Evolutionary conservation across 2,113 vertebrate genomes (phyloP).

Genomic region (Hystrix cristata): DNA sequence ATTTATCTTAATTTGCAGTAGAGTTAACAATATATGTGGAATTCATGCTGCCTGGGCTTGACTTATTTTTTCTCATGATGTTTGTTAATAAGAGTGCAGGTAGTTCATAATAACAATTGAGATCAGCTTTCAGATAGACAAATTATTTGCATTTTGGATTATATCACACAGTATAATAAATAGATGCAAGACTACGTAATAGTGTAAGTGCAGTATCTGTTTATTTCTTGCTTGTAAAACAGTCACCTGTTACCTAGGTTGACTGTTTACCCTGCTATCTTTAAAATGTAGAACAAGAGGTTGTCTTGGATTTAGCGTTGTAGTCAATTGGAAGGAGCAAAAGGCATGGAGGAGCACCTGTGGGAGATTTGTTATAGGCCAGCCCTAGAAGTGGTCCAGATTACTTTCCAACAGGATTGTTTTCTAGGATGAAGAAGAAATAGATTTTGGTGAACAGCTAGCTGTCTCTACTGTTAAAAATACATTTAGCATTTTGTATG

Average conservation of each 20-base stretch:
- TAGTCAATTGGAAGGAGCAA: not conserved
- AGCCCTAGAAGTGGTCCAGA: not conserved
- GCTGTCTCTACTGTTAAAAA: not conserved
- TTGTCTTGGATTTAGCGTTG: not conserved
- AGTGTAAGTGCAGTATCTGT: not conserved
- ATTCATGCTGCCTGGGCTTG: not conserved
- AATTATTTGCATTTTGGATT: constrained; percentile 27
- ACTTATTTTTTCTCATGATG: constrained; percentile 50
- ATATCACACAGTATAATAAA: not conserved
- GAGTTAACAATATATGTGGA: not conserved
- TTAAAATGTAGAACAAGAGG: not conserved
- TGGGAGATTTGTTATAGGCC: not conserved
- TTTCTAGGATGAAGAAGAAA: constrained; percentile 8
- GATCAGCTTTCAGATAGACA: not conserved
- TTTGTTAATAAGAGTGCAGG: constrained; percentile 45
- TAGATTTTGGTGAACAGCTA: constrained; percentile 31
- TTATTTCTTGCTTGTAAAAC: constrained; percentile 37
- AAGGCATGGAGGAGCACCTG: not conserved
- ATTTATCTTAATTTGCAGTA: constrained; percentile 42
- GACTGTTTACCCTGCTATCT: not conserved
- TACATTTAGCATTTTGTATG: not conserved
- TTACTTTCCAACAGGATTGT: not conserved
- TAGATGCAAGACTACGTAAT: not conserved
- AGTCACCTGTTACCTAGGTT: not conserved
- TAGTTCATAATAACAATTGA: not conserved